Evolutionary conservation across 2,113 vertebrate genomes (phyloP).

Genomic region (Platysteira castanea): DNA sequence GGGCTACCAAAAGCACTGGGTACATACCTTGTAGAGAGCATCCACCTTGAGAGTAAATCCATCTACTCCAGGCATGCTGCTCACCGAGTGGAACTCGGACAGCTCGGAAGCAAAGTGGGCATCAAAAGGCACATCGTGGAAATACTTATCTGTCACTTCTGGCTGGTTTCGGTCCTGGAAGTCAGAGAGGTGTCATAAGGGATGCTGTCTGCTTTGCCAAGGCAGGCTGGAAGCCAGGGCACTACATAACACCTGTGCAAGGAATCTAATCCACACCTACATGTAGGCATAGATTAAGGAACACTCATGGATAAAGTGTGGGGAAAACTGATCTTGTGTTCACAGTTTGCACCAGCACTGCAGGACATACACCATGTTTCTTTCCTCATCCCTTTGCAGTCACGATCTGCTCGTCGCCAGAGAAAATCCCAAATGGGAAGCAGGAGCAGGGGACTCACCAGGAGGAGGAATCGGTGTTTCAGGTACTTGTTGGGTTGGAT

Average conservation of each 20-base stretch:
- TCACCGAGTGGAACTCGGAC: constrained; percentile 80
- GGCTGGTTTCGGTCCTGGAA: constrained; percentile 91
- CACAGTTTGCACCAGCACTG: neutral
- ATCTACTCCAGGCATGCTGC: constrained; percentile 89
- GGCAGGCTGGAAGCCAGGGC: neutral
- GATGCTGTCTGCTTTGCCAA: neutral
- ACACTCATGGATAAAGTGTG: neutral
- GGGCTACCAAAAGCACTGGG: neutral
- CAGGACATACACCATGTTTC: accelerated
- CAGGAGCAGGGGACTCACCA: constrained; percentile 75
- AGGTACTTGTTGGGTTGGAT: constrained; percentile 95
- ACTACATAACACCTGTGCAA: accelerated
- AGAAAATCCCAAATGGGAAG: neutral
- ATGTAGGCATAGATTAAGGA: accelerated
- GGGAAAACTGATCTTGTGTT: neutral
- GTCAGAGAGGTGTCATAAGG: neutral
- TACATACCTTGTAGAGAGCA: constrained; percentile 90
- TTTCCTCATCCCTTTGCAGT: neutral
- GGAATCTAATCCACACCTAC: neutral
- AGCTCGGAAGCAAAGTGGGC: constrained; percentile 88
- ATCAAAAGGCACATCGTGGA: constrained; percentile 95
- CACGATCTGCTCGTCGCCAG: accelerated
- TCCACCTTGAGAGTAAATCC: constrained; percentile 97
- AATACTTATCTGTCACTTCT: constrained; percentile 86
- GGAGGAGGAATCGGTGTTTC: constrained; percentile 91